A percentile compares a stretch with the other conserved stretches of the same genome.
phyloP scores from a whole-genome alignment of 2,888 invertebrate species.

The Trichogramma evanescens region DNA sequence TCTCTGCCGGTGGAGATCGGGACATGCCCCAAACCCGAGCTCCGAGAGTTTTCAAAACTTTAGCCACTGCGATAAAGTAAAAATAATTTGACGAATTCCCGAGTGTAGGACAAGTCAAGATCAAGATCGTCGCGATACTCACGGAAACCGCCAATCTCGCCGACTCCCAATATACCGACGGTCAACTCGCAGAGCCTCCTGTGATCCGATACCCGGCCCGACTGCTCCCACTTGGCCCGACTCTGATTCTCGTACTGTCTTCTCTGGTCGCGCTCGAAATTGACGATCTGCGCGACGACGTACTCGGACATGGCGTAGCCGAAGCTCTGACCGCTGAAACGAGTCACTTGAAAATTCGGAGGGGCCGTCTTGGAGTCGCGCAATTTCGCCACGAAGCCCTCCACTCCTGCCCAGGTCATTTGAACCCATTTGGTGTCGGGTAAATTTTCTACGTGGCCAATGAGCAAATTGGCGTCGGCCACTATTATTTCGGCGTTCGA shows the following conservation, averaged over 20 bases:
- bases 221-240: slow-evolving; percentile 36
- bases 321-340: slow-evolving; percentile 48
- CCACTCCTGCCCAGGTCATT: slow-evolving; percentile 50
- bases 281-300: slow-evolving; percentile 49
- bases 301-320: slow-evolving; percentile 51
- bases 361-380: slow-evolving; percentile 10
- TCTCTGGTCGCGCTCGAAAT: slow-evolving; percentile 47
- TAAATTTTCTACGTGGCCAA: slow-evolving; percentile 41
- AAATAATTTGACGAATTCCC: slow-evolving; percentile 3
- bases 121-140: slow-evolving; percentile 21
- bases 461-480: slow-evolving; percentile 45
- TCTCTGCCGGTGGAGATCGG: slow-evolving; percentile 26
- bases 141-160: slow-evolving; percentile 52
- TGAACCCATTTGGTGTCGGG: slow-evolving; percentile 48
- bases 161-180: slow-evolving; percentile 52
- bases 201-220: slow-evolving; percentile 40
- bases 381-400: slow-evolving; percentile 35
- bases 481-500: slow-evolving; percentile 44
- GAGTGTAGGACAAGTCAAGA: slow-evolving; percentile 3
- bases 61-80: slow-evolving; percentile 44
- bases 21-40: slow-evolving; percentile 47
- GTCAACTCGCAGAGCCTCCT: slow-evolving; percentile 44
- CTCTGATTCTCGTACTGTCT: slow-evolving; percentile 42
- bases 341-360: slow-evolving; percentile 35
- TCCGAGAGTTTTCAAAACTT: slow-evolving; percentile 46